Base-by-base conservation (phyloP, 2,113 vertebrate genomes). In the Cebus imitator region DNA sequence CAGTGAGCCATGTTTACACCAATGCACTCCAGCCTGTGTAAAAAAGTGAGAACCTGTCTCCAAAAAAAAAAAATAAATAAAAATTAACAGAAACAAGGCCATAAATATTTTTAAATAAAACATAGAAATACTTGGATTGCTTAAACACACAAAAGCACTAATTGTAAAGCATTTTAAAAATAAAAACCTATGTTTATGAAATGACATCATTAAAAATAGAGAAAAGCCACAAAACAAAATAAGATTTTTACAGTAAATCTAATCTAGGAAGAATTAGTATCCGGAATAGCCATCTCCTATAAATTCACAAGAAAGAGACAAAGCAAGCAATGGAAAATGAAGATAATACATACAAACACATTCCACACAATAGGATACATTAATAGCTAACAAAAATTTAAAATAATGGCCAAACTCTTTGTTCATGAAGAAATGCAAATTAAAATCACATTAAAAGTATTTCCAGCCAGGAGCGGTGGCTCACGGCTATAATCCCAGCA, bases 281-380 rank as follows among this genome's bases (percentile, higher is more conserved):
- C 32, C 13, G 2, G 64, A 50, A 23, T 0, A 16, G 32, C 4
- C 1, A 48, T 2, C 14, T 11, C 30, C 57, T 48, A 13, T 17
- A 68, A 27, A 25, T n/a, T 27, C 17, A 0, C 2, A 23, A 45
- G 73, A 20, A 8, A 64, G 7, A 13, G 55, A 0, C 13, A 6
- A 1, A 14, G 18, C 23, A 5, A 2, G 68, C n/a, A 10, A 2
- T 1, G 9, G 35, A 10, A 25, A 72, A 1, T 0, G 30, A 25
- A 52, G 35, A 21, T 13, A 6, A 5, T 3, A 4, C 7, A 6
- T 2, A 13, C 45, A 79, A 50, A 73, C 52, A 2, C 1, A 18
- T 13, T 21, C 10, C 61, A 20, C 27, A 16, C 21, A 35, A 35
- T 6, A n/a, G 30, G 40, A 25, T 8, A 6, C 6, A 3, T 10